Evolutionary conservation across 2,888 invertebrate species (phyloP).

Genomic region (Hermaeophaga mercurialis): DNA sequence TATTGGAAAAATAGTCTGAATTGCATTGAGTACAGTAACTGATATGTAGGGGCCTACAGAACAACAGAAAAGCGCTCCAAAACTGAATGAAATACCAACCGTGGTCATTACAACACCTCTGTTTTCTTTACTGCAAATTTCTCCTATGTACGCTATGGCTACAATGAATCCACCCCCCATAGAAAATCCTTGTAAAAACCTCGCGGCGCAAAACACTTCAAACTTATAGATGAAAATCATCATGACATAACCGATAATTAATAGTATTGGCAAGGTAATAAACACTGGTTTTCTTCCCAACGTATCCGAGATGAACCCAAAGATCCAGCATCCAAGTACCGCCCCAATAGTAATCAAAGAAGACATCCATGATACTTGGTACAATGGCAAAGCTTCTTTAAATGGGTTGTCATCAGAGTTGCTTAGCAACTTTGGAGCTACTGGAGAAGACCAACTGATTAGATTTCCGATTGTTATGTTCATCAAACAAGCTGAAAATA

Average conservation of each 20-base stretch:
- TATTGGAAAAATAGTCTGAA: slow-evolving; percentile 60
- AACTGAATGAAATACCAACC: slow-evolving; percentile 72
- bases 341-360: not conserved
- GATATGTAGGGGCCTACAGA: slow-evolving; percentile 72
- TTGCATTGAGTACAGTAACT: slow-evolving; percentile 66
- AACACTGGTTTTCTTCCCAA: not conserved
- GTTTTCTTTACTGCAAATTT: slow-evolving; percentile 78
- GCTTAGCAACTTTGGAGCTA: not conserved
- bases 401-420: not conserved
- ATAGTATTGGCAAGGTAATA: not conserved
- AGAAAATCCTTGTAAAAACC: not conserved
- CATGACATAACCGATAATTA: not conserved
- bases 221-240: not conserved
- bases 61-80: slow-evolving; percentile 73
- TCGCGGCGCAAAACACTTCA: not conserved
- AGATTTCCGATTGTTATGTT: not conserved
- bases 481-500: not conserved
- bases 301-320: not conserved
- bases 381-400: not conserved
- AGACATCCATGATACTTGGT: not conserved
- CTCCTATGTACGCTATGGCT: slow-evolving; percentile 48
- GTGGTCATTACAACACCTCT: slow-evolving; percentile 82
- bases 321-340: not conserved
- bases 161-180: not conserved
- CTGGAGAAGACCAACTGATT: not conserved